Evolutionary conservation across 2,888 invertebrate genomes (phyloP), one percentile per base, ranked within the genome.

Genomic region (Mythimna albipuncta): DNA sequence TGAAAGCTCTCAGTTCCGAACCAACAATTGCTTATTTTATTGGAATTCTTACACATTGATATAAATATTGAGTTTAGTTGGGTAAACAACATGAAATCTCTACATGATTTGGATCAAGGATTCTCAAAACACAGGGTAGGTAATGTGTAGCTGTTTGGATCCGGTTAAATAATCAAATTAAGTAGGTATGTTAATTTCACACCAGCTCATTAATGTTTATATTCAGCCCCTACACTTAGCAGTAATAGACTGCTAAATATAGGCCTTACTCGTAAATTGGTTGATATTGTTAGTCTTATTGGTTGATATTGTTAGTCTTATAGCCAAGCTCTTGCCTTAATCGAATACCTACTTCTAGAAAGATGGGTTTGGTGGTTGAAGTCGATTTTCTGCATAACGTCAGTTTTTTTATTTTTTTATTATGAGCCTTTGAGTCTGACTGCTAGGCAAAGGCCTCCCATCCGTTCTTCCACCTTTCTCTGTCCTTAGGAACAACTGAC

Each of bases 21-120:
- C 65, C 63, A 71, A 32, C 64, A 58, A 78, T 81, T 73, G 72
- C 47, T 73, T 75, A 73, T 83, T 74, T 83, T 72, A 83, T 72
- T 75, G 35, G 26, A 35, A 77, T 62, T 41, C 26, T 64, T 32
- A 6, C 57, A 26, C 2, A 62, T 13, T 47, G 26, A 50, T 44
- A 52, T 52, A 6, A 38, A 57, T 62, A 57, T 74, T 73, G 35
- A 11, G 50, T 62, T 57, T 44, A 61, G 7, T 55, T 55, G 61
- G 19, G 11, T 54, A 16, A 44, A 38, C 44, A 62, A 57, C 13
- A 44, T 44, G 16, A 47, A 47, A 64, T 50, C 13, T 61, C 21
- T 62, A 50, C 4, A 26, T 47, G 16, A 6, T 47, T 52, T 10
- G 13, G 16, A 59, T 38, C 21, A 44, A 26, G 16, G 13, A 69